Base-by-base conservation (phyloP, 2,113 vertebrate genomes). In the Misgurnus mizolepis region DNA sequence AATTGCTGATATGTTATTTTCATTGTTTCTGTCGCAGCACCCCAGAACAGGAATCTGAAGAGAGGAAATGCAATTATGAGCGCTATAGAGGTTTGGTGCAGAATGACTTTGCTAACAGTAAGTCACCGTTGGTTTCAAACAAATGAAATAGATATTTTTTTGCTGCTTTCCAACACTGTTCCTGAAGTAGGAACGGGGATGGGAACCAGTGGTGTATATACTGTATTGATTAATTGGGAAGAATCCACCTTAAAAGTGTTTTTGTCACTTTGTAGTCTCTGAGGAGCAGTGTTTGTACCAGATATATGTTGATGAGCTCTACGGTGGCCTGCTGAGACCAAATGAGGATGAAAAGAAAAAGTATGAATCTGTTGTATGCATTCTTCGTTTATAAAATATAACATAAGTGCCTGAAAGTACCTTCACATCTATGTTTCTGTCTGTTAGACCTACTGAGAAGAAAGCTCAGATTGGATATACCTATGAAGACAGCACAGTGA, bases 251-350 rank as follows among this genome's bases (percentile, higher is more conserved):
- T 18, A 65, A 81, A 85, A 50, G 85, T 70, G 40, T 76, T 79
- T 6, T 70, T 86, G 78, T 90, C 75, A 65, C 80, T 49, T 78
- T 27, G 0, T 88, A 98, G 97, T 98, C 91, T 96, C 97, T 0
- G 97, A 98, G 91, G 97, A 98, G 84, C 97, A 98, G 90, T 98
- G 97, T 81, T 92, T 98, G 73, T 98, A 98, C 89, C 97, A 98
- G 90, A 98, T 98, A 84, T 97, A 98, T 79, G 93, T 98, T 0
- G 97, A 98, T 0, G 97, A 98, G 84, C 90, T 98, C 27, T 98
- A 98, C 0, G 97, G 97, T 40, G 96, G 96, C 41, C 92, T 97
- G 50, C 95, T 95, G 84, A 96, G 94, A 78, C 95, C 96, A 67
- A 96, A 95, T 0, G 97, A 98, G 77, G 97, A 98, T 0, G 97